Base-by-base conservation (phyloP, 2,888 invertebrate genomes). In the Ichneumoninae sp. region DNA sequence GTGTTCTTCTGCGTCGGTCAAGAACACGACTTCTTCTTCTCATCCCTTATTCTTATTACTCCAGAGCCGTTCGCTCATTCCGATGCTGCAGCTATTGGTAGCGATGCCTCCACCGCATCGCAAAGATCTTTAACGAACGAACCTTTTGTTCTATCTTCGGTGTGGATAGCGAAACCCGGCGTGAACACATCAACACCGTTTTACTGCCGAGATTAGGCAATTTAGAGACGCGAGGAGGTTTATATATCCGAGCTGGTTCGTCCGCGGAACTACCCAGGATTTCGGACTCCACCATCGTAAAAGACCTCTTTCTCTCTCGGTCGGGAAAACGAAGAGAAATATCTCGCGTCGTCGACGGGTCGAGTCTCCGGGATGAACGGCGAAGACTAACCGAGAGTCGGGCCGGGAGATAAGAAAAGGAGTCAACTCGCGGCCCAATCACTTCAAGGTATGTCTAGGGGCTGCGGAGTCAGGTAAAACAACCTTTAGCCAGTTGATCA, bases 131-230 rank as follows among this genome's bases (percentile, higher is more conserved):
- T 7, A 63, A 63, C 63, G 63, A 85, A 85, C 85, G 66, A 66
- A 82, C 85, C 92, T 92, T 92, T 92, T 91, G 91, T 92, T 90
- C 91, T 90, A 91, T 90, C 88, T 89, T 81, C 83, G 47, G 57
- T 33, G 63, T 33, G 30, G 60, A 44, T 33, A 44, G 26, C 44
- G 30, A 76, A 63, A 54, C 47, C 47, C 87, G 89, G 92, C 90
- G 91, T 91, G 91, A 92, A 91, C 89, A 92, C 89, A 91, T 92
- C 91, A 30, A 89, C 91, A 89, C 90, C 89, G 88, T 90, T 92
- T 92, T 91, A 91, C 83, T 86, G 83, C 86, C 87, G 88, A 81
- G 83, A 88, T 86, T 87, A 86, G 84, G 73, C 77, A 83, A 85
- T 84, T 70, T 70, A 66, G 68, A 6, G 66, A 40, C 66, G 66